Evolutionary conservation across 2,888 invertebrate species (phyloP).

Genomic region (Yponomeuta evonymella): DNA sequence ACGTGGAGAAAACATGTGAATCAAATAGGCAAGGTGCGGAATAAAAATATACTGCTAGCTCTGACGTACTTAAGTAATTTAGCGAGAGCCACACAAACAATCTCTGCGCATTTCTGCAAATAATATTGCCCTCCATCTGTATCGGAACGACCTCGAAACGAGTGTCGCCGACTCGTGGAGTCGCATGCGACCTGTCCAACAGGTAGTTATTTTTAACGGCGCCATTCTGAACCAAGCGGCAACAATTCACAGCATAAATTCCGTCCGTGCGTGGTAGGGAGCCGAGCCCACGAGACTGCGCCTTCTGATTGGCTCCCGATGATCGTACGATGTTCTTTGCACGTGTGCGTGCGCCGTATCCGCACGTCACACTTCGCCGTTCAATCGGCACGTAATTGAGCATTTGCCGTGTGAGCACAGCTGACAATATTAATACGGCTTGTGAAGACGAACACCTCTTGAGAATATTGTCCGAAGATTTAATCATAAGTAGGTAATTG

Average conservation of each 20-base stretch:
- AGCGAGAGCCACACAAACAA: not conserved
- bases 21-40: too few species aligned
- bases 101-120: not conserved
- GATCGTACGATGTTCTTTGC: constrained; percentile 65
- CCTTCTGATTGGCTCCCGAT: constrained; percentile 51
- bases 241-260: constrained; percentile 44
- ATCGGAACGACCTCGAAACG: not conserved
- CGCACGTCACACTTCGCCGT: constrained; percentile 43
- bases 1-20: too few species aligned
- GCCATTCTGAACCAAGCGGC: constrained; percentile 49
- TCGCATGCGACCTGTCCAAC: constrained; percentile 51
- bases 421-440: not conserved
- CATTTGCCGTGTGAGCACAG: not conserved
- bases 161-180: not conserved
- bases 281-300: constrained; percentile 67
- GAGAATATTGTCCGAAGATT: not conserved
- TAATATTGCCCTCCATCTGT: not conserved
- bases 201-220: constrained; percentile 72
- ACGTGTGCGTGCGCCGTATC: constrained; percentile 47
- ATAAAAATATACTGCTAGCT: too few species aligned
- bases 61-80: not conserved
- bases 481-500: not conserved
- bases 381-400: constrained; percentile 54
- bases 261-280: constrained; percentile 60
- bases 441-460: not conserved